phyloP scores from a whole-genome alignment of 1,140 invertebrate genomes.

The Calycopis cecrops region DNA sequence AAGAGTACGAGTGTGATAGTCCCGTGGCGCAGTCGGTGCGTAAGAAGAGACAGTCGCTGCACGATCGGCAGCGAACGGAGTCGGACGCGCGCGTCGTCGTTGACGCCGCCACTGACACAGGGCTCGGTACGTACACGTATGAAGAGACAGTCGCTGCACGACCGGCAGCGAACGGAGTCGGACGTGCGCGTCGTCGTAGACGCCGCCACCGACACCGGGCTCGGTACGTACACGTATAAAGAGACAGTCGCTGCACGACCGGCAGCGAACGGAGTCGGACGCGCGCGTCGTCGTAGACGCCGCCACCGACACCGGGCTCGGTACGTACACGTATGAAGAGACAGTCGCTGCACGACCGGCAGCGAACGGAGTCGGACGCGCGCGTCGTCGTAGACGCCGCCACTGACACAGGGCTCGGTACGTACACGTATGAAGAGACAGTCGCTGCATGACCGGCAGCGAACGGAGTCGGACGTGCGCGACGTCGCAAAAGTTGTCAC shows the following conservation, averaged over 20 bases:
- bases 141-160: conserved; percentile 44
- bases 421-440: conserved; percentile 41
- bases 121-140: conserved; percentile 43
- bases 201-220: conserved; percentile 38
- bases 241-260: conserved; percentile 42
- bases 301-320: conserved; percentile 39
- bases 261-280: conserved; percentile 30
- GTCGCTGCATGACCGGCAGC: conserved; percentile 44
- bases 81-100: no score
- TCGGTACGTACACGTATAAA: conserved; percentile 44
- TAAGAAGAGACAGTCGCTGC: conserved; percentile 41
- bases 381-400: conserved; percentile 27
- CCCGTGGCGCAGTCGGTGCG: conserved; percentile 26
- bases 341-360: conserved; percentile 40
- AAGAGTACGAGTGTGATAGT: conserved; percentile 32
- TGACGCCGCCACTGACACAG: conserved; percentile 41
- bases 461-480: conserved; percentile 11
- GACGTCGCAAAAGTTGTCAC: conserved; percentile 33
- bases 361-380: conserved; percentile 20
- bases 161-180: conserved; percentile 36
- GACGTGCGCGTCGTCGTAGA: conserved; percentile 26
- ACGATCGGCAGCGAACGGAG: conserved; percentile 40
- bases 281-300: conserved; percentile 30
- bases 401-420: conserved; percentile 35
- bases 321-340: conserved; percentile 45